Evolutionary conservation across 2,797 vertebrate species (phyloP), one percentile per base, ranked within the genome.

Genomic region (Periophthalmus magnuspinnatus): DNA sequence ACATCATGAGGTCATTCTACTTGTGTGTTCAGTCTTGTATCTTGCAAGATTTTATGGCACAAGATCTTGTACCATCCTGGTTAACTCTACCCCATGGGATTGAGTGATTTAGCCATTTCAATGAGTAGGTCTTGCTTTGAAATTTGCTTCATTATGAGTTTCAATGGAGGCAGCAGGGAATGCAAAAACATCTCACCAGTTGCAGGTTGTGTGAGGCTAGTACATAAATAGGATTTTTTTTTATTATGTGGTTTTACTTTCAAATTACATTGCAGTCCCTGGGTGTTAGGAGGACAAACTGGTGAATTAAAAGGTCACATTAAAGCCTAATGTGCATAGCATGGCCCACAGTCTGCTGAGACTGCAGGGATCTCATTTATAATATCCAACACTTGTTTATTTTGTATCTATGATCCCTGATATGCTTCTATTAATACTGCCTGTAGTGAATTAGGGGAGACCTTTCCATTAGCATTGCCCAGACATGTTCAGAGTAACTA

Each of bases 371-470:
- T 76, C 74, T 81, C 69, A 54, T 72, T 76, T 61, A 41, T 68
- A 24, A 78, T 81, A 70, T 79, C 64, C 48, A 71, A 79, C 83
- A 84, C 88, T 78, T 91, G 86, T 86, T 91, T 90, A 88, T 82
- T 86, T 87, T 86, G 88, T 88, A 83, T 85, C 88, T 68, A 82
- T 81, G 88, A 86, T 78, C 82, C 67, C 13, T 67, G 69, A 71
- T 59, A 17, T 71, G 6, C 14, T 16, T 83, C 87, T 90, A 91
- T 89, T 90, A 88, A 87, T 90, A 87, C 68, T 57, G 68, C 67
- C 50, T 72, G 72, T 71, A 76, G 47, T 65, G 63, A 65, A 65
- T 65, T 74, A 41, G 34, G 6, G 41, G 55, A 68, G 54, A 55
- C 21, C 8, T 0, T 6, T 5, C 56, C 77, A 75, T 79, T 69